phyloP scores from a whole-genome alignment of 2,113 vertebrate species.

The Perca fluviatilis region DNA sequence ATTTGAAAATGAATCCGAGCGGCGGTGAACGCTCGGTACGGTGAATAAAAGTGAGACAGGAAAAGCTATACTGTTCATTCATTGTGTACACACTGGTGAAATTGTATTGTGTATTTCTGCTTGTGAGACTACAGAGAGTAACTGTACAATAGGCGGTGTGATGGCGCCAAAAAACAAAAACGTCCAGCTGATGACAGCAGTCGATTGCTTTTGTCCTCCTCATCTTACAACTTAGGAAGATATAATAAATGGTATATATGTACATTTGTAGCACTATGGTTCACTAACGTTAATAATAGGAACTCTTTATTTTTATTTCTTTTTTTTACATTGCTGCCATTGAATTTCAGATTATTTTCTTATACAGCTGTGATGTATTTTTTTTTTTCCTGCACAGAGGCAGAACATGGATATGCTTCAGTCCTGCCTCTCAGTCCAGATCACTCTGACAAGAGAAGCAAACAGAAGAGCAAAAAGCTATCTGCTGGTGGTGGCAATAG shows the following conservation, averaged over 20 bases:
- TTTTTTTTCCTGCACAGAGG: slow-evolving; percentile 80
- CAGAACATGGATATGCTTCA: slow-evolving; percentile 95
- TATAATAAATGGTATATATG: neutral
- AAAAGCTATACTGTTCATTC: neutral
- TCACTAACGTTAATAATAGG: neutral
- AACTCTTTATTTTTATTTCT: neutral
- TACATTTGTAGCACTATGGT: no score
- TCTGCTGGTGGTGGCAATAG: slow-evolving; percentile 81
- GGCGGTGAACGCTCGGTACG: neutral
- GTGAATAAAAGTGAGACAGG: slow-evolving; percentile 21
- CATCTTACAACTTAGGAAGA: neutral
- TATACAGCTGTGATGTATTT: neutral
- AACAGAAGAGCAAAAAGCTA: slow-evolving; percentile 83
- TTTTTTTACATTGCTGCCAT: neutral
- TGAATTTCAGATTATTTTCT: neutral
- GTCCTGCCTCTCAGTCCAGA: slow-evolving; percentile 81
- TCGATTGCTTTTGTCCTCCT: neutral
- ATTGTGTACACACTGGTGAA: rapidly evolving
- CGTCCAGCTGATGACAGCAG: slow-evolving; percentile 53
- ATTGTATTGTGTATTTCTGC: neutral
- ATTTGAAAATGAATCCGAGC: slow-evolving; percentile 80
- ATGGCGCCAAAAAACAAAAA: slow-evolving; percentile 83
- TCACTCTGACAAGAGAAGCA: slow-evolving; percentile 79
- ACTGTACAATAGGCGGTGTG: slow-evolving; percentile 1
- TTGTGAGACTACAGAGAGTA: neutral